Evolutionary conservation across 2,113 vertebrate genomes (phyloP).

Genomic region (Geococcyx californianus): DNA sequence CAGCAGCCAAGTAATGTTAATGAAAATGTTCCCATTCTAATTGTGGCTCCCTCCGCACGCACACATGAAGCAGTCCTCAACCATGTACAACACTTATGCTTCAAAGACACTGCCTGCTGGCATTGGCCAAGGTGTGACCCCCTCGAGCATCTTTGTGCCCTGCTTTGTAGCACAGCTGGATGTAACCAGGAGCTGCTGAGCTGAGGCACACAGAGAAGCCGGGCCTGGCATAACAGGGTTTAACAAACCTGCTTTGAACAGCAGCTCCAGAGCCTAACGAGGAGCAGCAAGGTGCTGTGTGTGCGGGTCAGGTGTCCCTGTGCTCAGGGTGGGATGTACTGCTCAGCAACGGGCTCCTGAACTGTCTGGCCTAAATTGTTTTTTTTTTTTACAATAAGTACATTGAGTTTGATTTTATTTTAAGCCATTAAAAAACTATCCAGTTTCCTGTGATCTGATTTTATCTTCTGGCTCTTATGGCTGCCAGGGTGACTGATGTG

Average conservation of each 20-base stretch:
- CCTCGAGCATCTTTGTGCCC: fast-evolving
- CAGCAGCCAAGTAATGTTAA: background rate
- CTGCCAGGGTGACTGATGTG: background rate
- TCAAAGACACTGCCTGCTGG: background rate
- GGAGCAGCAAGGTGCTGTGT: background rate
- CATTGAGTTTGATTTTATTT: background rate
- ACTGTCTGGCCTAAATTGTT: background rate
- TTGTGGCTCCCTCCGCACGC: background rate
- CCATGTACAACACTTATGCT: background rate
- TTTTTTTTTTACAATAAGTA: background rate
- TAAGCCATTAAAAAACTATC: background rate
- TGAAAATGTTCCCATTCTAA: background rate
- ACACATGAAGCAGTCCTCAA: background rate
- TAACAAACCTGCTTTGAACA: background rate
- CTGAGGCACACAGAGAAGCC: background rate
- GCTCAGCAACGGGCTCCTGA: background rate
- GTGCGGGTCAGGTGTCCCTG: background rate
- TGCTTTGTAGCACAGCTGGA: background rate
- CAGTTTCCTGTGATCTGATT: background rate
- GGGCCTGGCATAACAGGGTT: background rate
- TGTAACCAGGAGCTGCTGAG: background rate
- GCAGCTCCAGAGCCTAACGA: background rate
- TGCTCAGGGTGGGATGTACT: background rate
- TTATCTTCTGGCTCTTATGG: background rate
- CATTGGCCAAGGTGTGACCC: background rate